These are phyloP conservation scores for Hyphantria cunea DNA, from an alignment of 1,140 invertebrate genomes.

Conservation along the genomic window DNA sequence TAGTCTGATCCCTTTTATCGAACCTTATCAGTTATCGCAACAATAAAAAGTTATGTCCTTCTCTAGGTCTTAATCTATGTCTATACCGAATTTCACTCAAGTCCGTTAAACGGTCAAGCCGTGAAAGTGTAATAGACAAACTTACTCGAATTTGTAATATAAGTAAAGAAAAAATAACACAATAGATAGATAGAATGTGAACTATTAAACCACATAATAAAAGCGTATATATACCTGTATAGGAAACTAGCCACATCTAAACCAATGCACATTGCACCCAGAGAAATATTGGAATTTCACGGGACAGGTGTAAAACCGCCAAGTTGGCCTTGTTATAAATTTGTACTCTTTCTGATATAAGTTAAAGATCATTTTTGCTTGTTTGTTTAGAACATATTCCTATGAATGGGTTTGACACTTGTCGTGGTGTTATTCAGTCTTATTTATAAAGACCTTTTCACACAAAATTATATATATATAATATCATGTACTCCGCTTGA, in stretches of 20 bases:
- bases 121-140: too few species aligned
- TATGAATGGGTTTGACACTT: conserved; percentile 37
- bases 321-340: conserved; percentile 12
- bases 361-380: conserved; percentile 25
- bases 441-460: conserved; percentile 19
- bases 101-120: too few species aligned
- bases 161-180: too few species aligned
- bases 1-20: too few species aligned
- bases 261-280: conserved; percentile 43
- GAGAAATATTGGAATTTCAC: conserved; percentile 51
- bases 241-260: conserved; percentile 33
- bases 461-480: too few species aligned
- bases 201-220: conserved; percentile 5
- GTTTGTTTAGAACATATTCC: conserved; percentile 22
- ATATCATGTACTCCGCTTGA: too few species aligned
- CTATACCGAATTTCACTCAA: too few species aligned
- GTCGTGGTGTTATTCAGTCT: conserved; percentile 36
- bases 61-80: too few species aligned
- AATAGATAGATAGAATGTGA: too few species aligned
- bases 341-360: background rate
- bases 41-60: too few species aligned
- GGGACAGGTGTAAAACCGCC: conserved; percentile 32
- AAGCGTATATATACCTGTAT: conserved; percentile 10
- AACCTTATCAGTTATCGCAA: too few species aligned
- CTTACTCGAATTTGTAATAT: too few species aligned